Conservation (phyloP, 2,113 vertebrate genomes). For the Delphinus delphis region DNA sequence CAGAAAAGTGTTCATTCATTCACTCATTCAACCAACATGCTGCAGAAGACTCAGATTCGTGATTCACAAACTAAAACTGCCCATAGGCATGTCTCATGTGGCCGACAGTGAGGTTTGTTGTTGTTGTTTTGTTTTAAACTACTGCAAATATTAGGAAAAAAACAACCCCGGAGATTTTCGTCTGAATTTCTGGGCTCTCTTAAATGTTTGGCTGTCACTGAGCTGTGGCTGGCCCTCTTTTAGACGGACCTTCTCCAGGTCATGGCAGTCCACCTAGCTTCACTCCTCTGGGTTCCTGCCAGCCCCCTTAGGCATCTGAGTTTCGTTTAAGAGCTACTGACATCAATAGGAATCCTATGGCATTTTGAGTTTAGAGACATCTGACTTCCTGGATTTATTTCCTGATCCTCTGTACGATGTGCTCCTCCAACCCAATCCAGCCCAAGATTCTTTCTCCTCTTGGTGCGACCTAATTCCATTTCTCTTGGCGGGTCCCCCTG, state of each 20-base stretch:
- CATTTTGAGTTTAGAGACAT: background rate
- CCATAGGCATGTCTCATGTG: background rate
- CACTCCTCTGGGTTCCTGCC: background rate
- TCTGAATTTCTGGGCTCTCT: background rate
- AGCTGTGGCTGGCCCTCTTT: background rate
- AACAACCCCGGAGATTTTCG: constrained; percentile 8
- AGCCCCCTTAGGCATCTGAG: background rate
- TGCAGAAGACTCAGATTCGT: background rate
- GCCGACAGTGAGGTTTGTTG: background rate
- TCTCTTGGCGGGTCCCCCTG: background rate
- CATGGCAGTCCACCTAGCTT: background rate
- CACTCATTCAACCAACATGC: background rate
- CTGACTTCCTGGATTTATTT: background rate
- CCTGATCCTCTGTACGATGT: background rate
- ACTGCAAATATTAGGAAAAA: background rate
- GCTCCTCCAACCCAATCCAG: background rate
- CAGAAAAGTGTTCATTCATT: constrained; percentile 6
- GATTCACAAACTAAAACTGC: constrained; percentile 27
- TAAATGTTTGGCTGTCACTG: background rate
- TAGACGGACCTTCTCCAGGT: background rate
- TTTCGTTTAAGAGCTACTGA: background rate
- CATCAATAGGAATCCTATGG: background rate
- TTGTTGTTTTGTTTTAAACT: constrained; percentile 26
- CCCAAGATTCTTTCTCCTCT: background rate
- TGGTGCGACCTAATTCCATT: background rate